Percentiles rank a stretch among this genome's conserved stretches.
These are phyloP conservation scores for Syngnathoides biaculeatus DNA, from an alignment of 2,113 vertebrate species.

Conservation along the genomic window DNA sequence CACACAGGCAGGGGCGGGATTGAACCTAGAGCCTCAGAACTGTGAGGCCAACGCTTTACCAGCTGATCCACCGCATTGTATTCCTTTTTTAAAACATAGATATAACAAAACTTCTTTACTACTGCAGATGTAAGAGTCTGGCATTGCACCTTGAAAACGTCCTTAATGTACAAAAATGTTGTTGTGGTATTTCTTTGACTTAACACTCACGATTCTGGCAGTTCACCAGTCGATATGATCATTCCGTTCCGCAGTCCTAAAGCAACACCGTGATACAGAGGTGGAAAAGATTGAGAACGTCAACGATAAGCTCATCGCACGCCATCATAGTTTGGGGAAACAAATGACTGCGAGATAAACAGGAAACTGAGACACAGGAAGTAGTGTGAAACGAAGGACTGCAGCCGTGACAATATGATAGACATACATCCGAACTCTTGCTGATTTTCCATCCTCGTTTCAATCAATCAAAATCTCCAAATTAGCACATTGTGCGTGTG, in stretches of 20 bases:
- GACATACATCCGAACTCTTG: not conserved
- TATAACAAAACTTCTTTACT: not conserved
- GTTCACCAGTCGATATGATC: not conserved
- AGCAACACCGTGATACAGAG: constrained; percentile 1
- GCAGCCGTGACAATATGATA: constrained; percentile 24
- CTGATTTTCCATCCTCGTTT: constrained; percentile 12
- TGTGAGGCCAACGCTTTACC: too few relatives aligned
- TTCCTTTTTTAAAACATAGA: too few relatives aligned
- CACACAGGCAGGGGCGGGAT: too few relatives aligned
- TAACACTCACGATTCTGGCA: not conserved
- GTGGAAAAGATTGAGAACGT: constrained; percentile 44
- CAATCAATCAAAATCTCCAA: not conserved
- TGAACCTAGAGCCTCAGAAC: too few relatives aligned
- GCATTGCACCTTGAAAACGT: not conserved
- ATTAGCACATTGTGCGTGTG: not conserved
- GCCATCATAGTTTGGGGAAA: constrained; percentile 69
- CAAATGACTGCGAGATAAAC: constrained; percentile 76
- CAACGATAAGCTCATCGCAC: constrained; percentile 63
- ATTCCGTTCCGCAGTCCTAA: not conserved
- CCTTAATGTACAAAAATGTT: not conserved
- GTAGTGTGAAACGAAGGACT: constrained; percentile 70
- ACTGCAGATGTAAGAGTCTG: not conserved
- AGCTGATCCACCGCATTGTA: too few relatives aligned
- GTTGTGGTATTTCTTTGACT: not conserved
- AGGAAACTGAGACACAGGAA: constrained; percentile 81